These are phyloP conservation scores for Perca schrenkii DNA, from an alignment of 2,113 vertebrate genomes.

Conservation along the genomic window DNA sequence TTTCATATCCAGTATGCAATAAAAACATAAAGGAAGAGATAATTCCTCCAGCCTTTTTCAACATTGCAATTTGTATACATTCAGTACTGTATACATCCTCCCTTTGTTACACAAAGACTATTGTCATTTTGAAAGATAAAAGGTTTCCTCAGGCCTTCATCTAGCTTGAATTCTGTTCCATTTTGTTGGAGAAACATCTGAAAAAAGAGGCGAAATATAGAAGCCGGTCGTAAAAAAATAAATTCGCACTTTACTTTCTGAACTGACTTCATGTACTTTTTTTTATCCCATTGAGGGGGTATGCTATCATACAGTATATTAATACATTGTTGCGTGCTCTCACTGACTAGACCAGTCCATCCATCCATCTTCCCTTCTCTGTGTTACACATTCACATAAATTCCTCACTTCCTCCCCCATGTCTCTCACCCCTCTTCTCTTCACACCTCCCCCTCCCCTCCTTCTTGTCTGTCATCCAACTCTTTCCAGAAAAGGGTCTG, in stretches of 20 bases:
- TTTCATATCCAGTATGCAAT: background rate
- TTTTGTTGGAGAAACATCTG: conserved; percentile 43
- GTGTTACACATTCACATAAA: background rate
- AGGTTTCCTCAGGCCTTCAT: conserved; percentile 15
- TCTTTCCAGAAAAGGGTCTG: conserved; percentile 86
- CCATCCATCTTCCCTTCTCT: conserved; percentile 4
- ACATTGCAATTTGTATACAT: background rate
- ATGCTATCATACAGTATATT: background rate
- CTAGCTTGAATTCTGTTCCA: conserved; percentile 37
- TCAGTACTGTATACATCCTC: conserved; percentile 7
- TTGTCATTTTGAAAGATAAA: conserved; percentile 26
- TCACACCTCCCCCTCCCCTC: background rate
- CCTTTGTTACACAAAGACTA: conserved; percentile 38
- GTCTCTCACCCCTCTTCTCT: background rate
- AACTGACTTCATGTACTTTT: background rate
- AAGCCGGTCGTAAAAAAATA: background rate
- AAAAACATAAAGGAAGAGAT: conserved; percentile 1
- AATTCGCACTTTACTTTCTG: background rate
- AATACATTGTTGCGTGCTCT: background rate
- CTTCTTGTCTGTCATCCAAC: background rate
- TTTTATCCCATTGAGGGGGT: background rate
- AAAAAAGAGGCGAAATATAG: conserved; percentile 3
- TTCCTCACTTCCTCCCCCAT: background rate
- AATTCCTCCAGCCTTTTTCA: conserved; percentile 12
- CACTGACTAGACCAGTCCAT: background rate